Conservation (phyloP, 2,797 vertebrate species). For the Phrynocephalus forsythii region DNA sequence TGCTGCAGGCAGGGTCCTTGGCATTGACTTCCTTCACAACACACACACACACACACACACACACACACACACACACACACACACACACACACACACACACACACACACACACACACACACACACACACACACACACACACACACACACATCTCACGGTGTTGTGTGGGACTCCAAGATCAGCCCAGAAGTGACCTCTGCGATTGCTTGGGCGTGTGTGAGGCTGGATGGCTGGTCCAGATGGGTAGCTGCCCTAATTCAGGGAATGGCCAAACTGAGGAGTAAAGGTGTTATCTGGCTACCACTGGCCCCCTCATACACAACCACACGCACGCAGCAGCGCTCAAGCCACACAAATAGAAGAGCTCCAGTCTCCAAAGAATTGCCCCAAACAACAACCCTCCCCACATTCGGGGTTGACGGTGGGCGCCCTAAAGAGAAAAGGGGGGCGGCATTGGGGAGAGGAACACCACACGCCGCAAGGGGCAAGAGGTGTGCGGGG, state of each 20-base stretch:
- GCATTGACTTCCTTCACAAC: not conserved
- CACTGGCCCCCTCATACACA: no score
- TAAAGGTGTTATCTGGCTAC: not conserved
- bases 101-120: not conserved
- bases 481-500: no score
- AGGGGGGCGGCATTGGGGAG: slow-evolving; percentile 18
- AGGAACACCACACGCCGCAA: not conserved
- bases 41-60: not conserved
- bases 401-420: no score
- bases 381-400: not conserved
- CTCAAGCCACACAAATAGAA: not conserved
- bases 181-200: not conserved
- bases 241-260: no score
- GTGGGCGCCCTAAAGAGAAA: no score
- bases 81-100: not conserved
- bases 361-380: not conserved
- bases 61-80: not conserved
- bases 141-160: no score
- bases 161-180: no score
- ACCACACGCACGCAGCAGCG: no score
- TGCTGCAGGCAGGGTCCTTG: not conserved
- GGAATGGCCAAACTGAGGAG: not conserved
- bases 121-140: not conserved
- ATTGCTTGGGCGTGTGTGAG: no score
- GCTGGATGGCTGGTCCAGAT: not conserved